These are phyloP conservation scores for Psittacula derbiana DNA, from an alignment of 2,797 vertebrate genomes.

Conservation along the genomic window DNA sequence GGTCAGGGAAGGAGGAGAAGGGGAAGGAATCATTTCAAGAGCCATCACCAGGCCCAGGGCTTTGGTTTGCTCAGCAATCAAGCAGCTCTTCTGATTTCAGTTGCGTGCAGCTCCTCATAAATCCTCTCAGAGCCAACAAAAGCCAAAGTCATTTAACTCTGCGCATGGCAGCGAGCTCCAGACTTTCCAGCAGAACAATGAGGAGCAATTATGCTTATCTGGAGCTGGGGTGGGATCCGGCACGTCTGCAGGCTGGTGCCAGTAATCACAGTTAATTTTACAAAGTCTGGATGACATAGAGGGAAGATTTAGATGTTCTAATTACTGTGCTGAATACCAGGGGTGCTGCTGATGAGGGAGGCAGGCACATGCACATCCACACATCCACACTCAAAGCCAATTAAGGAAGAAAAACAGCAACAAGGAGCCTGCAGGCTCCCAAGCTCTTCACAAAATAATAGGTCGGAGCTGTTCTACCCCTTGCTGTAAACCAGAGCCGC, in stretches of 20 bases:
- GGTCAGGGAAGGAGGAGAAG: background rate
- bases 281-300: conserved; percentile 22
- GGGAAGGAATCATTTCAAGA: background rate
- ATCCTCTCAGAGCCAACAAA: background rate
- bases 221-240: conserved; percentile 22
- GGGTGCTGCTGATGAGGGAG: conserved; percentile 60
- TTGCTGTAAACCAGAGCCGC: background rate
- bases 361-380: conserved; percentile 44
- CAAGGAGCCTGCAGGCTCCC: background rate
- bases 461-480: background rate
- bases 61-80: background rate
- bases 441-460: background rate
- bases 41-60: background rate
- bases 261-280: conserved; percentile 10
- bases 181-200: background rate
- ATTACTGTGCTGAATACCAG: conserved; percentile 39
- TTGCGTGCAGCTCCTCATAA: background rate
- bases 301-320: conserved; percentile 61
- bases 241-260: conserved; percentile 26
- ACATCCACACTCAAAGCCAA: background rate
- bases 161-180: background rate
- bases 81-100: background rate
- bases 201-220: background rate
- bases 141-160: background rate
- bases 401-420: conserved; percentile 40